Evolutionary conservation across 2,113 vertebrate species (phyloP).

Genomic region (Cyanoramphus novaezelandiae): DNA sequence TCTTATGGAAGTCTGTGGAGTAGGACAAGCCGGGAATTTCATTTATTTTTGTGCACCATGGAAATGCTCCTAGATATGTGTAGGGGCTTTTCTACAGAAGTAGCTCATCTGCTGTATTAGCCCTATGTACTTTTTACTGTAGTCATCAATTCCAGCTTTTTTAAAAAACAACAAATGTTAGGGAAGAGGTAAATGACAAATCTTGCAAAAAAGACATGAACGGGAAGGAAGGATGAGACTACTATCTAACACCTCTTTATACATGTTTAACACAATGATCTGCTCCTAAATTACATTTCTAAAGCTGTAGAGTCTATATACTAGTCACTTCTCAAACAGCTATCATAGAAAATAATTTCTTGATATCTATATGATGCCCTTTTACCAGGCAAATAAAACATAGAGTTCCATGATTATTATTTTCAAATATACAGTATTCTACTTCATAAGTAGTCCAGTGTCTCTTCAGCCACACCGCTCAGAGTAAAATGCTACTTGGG

Average conservation of each 20-base stretch:
- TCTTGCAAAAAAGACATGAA: background rate
- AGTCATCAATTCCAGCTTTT: background rate
- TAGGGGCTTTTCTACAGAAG: background rate
- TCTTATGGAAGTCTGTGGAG: background rate
- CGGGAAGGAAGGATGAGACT: background rate
- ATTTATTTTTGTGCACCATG: background rate
- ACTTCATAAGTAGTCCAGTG: background rate
- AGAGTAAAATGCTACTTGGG: background rate
- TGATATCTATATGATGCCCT: background rate
- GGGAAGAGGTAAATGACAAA: background rate
- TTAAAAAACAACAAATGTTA: background rate
- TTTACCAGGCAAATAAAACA: background rate
- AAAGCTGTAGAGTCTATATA: background rate
- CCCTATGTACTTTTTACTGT: background rate
- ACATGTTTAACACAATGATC: background rate
- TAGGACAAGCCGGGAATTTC: accelerated
- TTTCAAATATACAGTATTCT: background rate
- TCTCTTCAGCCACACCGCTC: background rate
- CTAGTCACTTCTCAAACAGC: background rate
- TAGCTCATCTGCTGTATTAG: background rate
- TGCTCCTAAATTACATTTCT: background rate
- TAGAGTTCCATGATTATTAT: background rate
- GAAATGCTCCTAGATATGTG: background rate
- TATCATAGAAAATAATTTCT: background rate
- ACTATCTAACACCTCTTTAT: background rate